Evolutionary conservation across 1,140 invertebrate species (phyloP).

Genomic region (Periplaneta americana): DNA sequence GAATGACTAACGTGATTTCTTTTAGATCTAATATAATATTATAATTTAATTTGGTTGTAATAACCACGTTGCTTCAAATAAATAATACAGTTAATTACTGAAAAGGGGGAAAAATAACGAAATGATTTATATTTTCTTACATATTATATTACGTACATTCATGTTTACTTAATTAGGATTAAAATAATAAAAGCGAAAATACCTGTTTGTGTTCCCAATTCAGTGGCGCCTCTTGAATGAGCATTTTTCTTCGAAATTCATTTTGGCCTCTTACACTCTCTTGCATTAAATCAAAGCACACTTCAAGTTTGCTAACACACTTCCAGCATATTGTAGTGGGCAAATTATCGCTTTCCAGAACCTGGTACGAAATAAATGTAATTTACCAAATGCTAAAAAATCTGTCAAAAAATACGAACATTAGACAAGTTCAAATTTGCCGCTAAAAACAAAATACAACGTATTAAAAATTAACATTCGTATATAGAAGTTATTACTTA

Average conservation of each 20-base stretch:
- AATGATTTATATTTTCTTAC: too few species aligned
- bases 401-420: background rate
- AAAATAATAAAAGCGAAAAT: too few species aligned
- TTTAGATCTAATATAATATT: too few species aligned
- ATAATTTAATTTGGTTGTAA: too few species aligned
- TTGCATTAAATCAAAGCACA: background rate
- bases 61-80: too few species aligned
- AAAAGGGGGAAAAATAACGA: too few species aligned
- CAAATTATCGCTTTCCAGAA: background rate
- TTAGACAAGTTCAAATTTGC: background rate
- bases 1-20: too few species aligned
- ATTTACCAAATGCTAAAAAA: background rate
- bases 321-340: background rate
- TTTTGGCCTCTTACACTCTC: background rate
- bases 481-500: background rate
- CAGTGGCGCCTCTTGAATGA: background rate
- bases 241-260: background rate
- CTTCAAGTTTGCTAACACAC: slow-evolving; percentile 1
- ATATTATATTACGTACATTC: too few species aligned
- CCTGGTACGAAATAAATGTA: background rate
- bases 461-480: too few species aligned
- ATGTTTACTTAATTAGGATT: too few species aligned
- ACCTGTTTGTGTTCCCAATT: background rate
- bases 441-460: background rate
- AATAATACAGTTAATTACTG: too few species aligned